These are phyloP conservation scores for Brachypterus glaber DNA, from an alignment of 2,888 invertebrate species.

Conservation along the genomic window DNA sequence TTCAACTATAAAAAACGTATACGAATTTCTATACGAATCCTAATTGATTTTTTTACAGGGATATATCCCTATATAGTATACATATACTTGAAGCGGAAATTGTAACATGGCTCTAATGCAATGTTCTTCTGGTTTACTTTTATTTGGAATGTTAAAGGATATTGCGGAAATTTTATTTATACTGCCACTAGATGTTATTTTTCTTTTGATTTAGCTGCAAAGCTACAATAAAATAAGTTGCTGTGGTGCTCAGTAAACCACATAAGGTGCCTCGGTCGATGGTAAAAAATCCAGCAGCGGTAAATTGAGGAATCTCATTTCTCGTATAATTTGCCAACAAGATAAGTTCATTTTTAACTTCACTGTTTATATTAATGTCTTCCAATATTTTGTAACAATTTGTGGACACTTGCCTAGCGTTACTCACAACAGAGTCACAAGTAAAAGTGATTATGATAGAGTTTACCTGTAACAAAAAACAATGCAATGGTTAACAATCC, in stretches of 20 bases:
- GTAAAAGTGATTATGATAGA: constrained; percentile 3
- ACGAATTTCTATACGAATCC: no score
- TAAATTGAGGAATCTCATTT: background rate
- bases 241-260: constrained; percentile 2
- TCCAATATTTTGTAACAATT: constrained; percentile 1
- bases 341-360: constrained; percentile 3
- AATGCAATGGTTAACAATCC: no score
- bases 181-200: no score
- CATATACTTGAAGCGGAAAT: no score
- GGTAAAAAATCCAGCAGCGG: constrained; percentile 7
- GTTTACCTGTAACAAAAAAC: constrained; percentile 1
- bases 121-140: no score
- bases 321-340: constrained; percentile 4
- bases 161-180: no score
- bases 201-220: constrained; percentile 7
- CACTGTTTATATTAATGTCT: background rate
- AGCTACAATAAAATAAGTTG: constrained; percentile 7
- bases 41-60: no score
- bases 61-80: no score
- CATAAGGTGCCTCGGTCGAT: constrained; percentile 3
- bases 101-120: no score
- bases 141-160: no score
- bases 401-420: background rate
- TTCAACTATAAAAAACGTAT: no score
- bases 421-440: background rate